phyloP scores from a whole-genome alignment of 2,113 vertebrate species.

The Syngnathus floridae region DNA sequence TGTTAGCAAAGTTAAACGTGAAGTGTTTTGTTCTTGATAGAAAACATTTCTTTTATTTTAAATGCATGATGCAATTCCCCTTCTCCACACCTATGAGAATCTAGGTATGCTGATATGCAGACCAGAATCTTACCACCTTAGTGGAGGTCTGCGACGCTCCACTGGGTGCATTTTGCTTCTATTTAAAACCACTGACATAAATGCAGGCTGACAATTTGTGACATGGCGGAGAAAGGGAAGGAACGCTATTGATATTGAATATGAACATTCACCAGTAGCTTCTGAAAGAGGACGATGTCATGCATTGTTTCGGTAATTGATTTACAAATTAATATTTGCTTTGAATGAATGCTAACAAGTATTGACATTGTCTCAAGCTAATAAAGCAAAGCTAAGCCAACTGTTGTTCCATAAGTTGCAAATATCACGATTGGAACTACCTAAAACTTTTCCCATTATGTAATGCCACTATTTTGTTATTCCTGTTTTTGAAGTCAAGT shows the following conservation, averaged over 20 bases:
- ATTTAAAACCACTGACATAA: not conserved
- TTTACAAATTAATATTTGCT: not conserved
- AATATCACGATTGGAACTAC: too few relatives aligned
- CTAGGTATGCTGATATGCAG: not conserved
- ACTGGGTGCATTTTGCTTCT: not conserved
- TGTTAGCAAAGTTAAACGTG: not conserved
- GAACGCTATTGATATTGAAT: not conserved
- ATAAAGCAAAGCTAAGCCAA: too few relatives aligned
- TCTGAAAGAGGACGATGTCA: not conserved
- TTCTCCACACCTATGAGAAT: not conserved
- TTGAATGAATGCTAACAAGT: not conserved
- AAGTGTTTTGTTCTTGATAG: not conserved
- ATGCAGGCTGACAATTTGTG: slow-evolving; percentile 2
- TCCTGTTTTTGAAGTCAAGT: too few relatives aligned
- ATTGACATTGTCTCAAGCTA: too few relatives aligned
- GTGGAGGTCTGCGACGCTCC: not conserved
- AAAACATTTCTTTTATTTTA: not conserved
- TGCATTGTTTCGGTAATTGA: not conserved
- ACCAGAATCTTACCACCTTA: not conserved
- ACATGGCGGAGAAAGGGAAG: not conserved
- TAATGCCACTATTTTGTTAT: too few relatives aligned
- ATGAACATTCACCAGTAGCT: not conserved
- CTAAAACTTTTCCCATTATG: too few relatives aligned
- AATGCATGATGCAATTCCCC: not conserved
- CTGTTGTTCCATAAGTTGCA: too few relatives aligned